Percentiles rank a stretch among this genome's conserved stretches.
These are phyloP conservation scores for Drosophila hydei DNA, from an alignment of 1,140 invertebrate species.

Conservation along the genomic window DNA sequence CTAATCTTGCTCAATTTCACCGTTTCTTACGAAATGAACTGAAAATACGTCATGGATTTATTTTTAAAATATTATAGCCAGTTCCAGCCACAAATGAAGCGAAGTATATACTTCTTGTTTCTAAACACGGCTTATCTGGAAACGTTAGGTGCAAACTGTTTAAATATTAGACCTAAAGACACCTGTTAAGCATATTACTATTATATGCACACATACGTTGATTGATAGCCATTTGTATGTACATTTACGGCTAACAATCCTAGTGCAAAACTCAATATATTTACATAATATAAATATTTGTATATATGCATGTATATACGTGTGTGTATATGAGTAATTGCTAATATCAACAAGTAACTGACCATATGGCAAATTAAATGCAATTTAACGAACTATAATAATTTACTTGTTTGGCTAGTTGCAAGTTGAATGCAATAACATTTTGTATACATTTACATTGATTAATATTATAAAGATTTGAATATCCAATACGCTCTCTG, in stretches of 20 bases:
- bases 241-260: neutral
- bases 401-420: constrained; percentile 36
- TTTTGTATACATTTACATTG: constrained; percentile 50
- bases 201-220: neutral
- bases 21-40: neutral
- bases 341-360: neutral
- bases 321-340: neutral
- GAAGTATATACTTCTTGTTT: too few species aligned
- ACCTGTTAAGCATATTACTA: too few species aligned
- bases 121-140: too few species aligned
- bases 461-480: constrained; percentile 47
- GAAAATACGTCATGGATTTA: too few species aligned
- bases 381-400: constrained; percentile 18
- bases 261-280: neutral
- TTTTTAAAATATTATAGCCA: too few species aligned
- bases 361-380: constrained; percentile 39
- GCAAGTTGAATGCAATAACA: constrained; percentile 23
- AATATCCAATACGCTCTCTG: constrained; percentile 8
- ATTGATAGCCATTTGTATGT: neutral
- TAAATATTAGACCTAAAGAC: too few species aligned
- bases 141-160: too few species aligned
- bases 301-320: neutral
- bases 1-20: neutral
- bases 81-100: too few species aligned
- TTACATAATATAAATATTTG: neutral